Base-by-base conservation (phyloP, 2,797 vertebrate genomes). In the Thunnus albacares region DNA sequence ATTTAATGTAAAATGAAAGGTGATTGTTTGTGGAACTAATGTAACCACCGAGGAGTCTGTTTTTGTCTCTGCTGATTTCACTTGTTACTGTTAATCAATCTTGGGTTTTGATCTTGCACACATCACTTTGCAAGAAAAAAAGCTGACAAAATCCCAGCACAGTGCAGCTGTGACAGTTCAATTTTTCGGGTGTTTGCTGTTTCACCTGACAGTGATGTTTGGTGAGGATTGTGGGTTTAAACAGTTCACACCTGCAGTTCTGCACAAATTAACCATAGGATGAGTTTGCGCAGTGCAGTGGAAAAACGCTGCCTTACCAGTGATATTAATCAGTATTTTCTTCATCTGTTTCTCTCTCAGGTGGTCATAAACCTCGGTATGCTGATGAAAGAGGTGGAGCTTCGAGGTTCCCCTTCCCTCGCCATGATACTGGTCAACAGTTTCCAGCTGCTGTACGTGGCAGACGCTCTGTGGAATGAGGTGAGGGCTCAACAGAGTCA, bases 401-500 rank as follows among this genome's bases (percentile, higher is more conserved):
- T 97, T 6, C 93, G 89, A 22, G 97, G 94, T 3, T 94, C 95
- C 11, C 96, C 97, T 1, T 98, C 97, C 1, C 91, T 97, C 26
- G 95, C 97, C 82, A 97, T 98, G 96, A 90, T 97, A 24, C 93
- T 98, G 77, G 96, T 98, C 65, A 98, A 96, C 30, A 73, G 87
- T 77, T 98, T 98, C 92, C 97, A 98, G 93, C 89, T 97, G 71
- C 93, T 98, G 38, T 98, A 98, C 1, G 97, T 98, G 62, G 93
- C 91, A 0, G 97, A 98, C 2, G 96, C 97, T 56, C 93, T 98
- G 66, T 97, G 97, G 97, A 94, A 98, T 0, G 97, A 98, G 96
- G 97, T 97, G 86, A 94, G 86, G n/a, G 33, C 20, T 49, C 30
- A 0, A 12, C 24, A 18, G 9, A 41, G 35, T 33, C 67, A 53